Conservation (phyloP, 2,113 vertebrate genomes). For the Solenodon paradoxus region DNA sequence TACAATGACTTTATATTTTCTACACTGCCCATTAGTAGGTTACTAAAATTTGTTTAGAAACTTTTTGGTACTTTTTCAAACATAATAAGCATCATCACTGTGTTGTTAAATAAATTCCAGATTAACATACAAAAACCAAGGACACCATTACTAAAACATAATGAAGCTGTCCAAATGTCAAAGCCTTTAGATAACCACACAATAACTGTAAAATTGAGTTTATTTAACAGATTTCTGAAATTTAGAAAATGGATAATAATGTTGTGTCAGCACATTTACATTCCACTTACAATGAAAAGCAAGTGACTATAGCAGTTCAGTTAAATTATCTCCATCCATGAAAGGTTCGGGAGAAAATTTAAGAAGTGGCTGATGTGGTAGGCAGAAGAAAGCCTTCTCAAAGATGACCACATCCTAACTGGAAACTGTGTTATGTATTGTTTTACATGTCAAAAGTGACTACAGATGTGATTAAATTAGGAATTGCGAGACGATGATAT, state of each 20-base stretch:
- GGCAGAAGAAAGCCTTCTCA: neutral
- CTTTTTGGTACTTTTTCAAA: slow-evolving; percentile 18
- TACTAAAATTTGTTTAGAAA: slow-evolving; percentile 28
- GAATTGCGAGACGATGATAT: neutral
- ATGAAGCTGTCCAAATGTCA: neutral
- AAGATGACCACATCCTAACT: neutral
- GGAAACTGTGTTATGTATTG: neutral
- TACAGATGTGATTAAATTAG: neutral
- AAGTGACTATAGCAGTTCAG: neutral
- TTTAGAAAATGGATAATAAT: neutral
- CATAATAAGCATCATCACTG: neutral
- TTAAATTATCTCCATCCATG: neutral
- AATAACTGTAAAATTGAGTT: slow-evolving; percentile 9
- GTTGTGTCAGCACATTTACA: neutral
- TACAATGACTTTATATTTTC: neutral
- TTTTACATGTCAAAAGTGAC: neutral
- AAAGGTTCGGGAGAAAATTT: neutral
- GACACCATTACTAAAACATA: neutral
- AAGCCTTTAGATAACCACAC: neutral
- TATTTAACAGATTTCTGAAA: neutral
- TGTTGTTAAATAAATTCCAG: neutral
- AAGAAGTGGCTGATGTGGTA: neutral
- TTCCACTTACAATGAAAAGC: neutral
- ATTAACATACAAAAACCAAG: slow-evolving; percentile 7
- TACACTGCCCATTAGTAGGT: neutral